phyloP scores from a whole-genome alignment of 2,113 vertebrate genomes.

The Serilophus lunatus region DNA sequence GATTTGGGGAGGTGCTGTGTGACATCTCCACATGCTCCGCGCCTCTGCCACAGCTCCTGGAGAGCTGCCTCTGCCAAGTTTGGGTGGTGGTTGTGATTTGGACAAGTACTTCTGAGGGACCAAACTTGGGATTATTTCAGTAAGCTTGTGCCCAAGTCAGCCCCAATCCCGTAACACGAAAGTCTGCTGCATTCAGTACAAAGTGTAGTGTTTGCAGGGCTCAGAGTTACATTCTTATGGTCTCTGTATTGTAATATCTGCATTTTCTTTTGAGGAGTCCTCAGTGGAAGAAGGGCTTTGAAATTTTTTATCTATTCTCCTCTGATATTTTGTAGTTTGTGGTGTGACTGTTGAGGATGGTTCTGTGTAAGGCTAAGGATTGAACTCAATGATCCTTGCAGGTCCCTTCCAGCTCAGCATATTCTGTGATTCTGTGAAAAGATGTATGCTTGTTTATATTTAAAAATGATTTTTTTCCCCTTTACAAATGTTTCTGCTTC shows the following conservation, averaged over 20 bases:
- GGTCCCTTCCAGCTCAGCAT: background rate
- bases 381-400: background rate
- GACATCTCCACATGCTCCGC: background rate
- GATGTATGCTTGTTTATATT: background rate
- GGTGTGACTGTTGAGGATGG: background rate
- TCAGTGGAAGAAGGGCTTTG: background rate
- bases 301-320: background rate
- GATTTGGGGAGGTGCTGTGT: background rate
- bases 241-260: accelerated
- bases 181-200: accelerated
- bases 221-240: accelerated
- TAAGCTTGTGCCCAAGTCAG: background rate
- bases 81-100: background rate
- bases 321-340: background rate
- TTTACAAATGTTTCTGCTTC: background rate
- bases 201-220: accelerated
- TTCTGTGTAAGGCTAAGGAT: background rate
- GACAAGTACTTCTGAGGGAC: background rate
- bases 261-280: background rate
- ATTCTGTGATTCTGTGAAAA: background rate
- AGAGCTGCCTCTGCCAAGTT: background rate
- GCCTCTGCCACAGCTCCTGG: accelerated
- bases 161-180: background rate
- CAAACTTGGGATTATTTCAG: background rate
- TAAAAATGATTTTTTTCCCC: background rate